Percentiles rank a stretch among this genome's conserved stretches.
These are phyloP conservation scores for Zosterops pallidus DNA, from an alignment of 2,113 vertebrate genomes.

Conservation along the genomic window DNA sequence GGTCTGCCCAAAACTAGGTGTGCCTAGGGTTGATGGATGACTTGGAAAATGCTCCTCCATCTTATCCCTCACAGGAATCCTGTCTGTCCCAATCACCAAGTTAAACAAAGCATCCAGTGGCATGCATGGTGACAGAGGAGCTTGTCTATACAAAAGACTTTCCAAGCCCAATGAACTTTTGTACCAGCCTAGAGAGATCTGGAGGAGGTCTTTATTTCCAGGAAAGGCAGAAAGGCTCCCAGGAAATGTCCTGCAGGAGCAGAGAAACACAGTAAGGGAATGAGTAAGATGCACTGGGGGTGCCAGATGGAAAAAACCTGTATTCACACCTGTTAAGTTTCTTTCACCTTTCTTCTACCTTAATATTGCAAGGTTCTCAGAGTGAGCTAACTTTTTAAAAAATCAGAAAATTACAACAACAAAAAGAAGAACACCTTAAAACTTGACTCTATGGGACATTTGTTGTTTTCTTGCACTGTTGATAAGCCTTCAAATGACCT, in stretches of 20 bases:
- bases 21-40: fast-evolving
- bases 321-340: neutral
- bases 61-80: neutral
- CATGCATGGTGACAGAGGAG: neutral
- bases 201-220: neutral
- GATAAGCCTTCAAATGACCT: neutral
- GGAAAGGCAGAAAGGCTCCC: neutral
- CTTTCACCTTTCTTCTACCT: neutral
- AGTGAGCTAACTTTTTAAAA: neutral
- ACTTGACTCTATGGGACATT: neutral
- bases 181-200: neutral
- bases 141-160: neutral
- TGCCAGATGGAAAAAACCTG: neutral
- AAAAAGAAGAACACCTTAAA: neutral
- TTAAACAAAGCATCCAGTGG: neutral
- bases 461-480: neutral
- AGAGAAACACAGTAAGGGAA: neutral
- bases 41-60: neutral
- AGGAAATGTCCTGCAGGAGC: neutral
- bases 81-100: neutral
- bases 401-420: neutral
- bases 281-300: fast-evolving
- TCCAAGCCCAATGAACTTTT: neutral
- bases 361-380: neutral
- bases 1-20: neutral